Conservation (phyloP, 2,888 invertebrate species). For the Meganola albula region DNA sequence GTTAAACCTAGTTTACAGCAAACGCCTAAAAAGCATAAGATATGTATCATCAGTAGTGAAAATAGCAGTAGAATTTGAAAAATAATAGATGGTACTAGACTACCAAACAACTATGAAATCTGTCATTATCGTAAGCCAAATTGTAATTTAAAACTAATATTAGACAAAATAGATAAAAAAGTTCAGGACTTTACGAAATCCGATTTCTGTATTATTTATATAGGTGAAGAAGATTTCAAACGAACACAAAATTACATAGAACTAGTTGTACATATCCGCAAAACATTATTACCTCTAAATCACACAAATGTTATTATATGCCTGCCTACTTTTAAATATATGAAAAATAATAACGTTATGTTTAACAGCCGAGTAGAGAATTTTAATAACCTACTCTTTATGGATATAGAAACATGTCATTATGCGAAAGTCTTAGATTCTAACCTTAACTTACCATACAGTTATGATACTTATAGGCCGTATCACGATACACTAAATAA, state of each 20-base stretch:
- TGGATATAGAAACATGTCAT: background rate
- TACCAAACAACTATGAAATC: background rate
- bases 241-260: constrained; percentile 1
- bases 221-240: constrained; percentile 3
- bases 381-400: background rate
- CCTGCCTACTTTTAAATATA: constrained; percentile 3
- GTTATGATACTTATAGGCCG: background rate
- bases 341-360: background rate
- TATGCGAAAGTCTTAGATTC: background rate
- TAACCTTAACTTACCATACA: constrained; percentile 1
- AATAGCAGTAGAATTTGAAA: no score
- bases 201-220: constrained; percentile 1
- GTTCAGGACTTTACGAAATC: background rate
- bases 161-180: background rate
- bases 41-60: no score
- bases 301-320: constrained; percentile 5
- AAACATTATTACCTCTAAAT: background rate
- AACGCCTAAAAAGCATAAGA: background rate
- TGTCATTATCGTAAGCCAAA: constrained; percentile 4
- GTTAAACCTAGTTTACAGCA: background rate
- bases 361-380: background rate
- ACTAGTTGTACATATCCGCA: background rate
- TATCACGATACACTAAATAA: background rate
- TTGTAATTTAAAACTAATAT: background rate
- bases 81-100: no score